Percentiles rank a stretch among this genome's conserved stretches.
These are phyloP conservation scores for Sarcophaga carnaria DNA, from an alignment of 2,888 invertebrate genomes.

Conservation along the genomic window DNA sequence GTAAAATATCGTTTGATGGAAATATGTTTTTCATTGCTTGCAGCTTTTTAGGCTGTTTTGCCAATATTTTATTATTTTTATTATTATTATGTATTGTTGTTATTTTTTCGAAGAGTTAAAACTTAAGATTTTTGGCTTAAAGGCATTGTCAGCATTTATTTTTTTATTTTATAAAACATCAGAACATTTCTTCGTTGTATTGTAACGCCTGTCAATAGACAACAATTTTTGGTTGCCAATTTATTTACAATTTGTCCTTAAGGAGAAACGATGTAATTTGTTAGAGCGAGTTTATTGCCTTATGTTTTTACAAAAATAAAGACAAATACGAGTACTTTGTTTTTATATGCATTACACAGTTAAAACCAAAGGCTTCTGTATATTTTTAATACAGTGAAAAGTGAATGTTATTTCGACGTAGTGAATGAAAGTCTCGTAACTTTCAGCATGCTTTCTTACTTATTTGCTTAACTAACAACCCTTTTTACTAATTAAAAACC, in stretches of 20 bases:
- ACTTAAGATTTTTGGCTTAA: not conserved
- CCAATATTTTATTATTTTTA: not conserved
- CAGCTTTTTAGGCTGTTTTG: not conserved
- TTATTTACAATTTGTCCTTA: not conserved
- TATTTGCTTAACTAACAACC: too few species aligned
- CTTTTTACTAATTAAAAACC: too few species aligned
- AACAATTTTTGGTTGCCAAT: conserved; percentile 26
- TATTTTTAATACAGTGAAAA: too few species aligned
- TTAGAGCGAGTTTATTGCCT: not conserved
- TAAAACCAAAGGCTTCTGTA: too few species aligned
- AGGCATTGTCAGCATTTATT: conserved; percentile 10
- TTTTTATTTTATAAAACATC: not conserved
- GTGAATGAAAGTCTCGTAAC: too few species aligned
- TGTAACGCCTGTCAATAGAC: not conserved
- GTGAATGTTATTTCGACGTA: too few species aligned
- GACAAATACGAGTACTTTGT: too few species aligned
- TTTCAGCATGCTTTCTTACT: too few species aligned
- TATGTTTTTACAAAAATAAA: not conserved
- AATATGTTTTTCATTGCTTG: not conserved
- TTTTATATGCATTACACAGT: too few species aligned
- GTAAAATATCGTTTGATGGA: not conserved
- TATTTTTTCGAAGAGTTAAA: not conserved
- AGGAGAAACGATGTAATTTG: not conserved
- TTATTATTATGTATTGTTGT: not conserved
- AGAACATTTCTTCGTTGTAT: not conserved